phyloP scores from a whole-genome alignment of 2,113 vertebrate species.

The Puma concolor region DNA sequence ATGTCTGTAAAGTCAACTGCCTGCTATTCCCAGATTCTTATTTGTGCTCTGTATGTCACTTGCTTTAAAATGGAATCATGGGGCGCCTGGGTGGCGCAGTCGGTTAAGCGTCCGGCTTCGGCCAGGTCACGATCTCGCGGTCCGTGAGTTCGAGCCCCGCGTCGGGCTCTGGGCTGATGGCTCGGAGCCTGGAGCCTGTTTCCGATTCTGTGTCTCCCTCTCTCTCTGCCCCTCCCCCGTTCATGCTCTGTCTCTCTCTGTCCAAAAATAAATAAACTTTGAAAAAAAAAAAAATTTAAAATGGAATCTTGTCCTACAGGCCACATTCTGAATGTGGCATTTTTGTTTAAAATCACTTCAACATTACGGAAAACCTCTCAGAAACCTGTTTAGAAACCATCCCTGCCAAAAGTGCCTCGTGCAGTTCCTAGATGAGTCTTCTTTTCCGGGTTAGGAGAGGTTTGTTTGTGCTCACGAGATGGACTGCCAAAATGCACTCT shows the following conservation, averaged over 20 bases:
- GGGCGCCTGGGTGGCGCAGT: too few species aligned
- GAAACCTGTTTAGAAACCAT: not conserved
- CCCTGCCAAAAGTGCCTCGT: not conserved
- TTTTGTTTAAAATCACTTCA: slow-evolving; percentile 38
- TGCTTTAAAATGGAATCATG: slow-evolving; percentile 13
- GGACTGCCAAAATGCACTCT: not conserved
- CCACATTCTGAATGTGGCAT: not conserved
- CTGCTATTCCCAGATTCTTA: not conserved
- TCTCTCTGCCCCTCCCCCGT: too few species aligned
- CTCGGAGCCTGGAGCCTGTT: too few species aligned
- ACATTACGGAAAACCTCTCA: not conserved
- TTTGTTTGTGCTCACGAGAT: slow-evolving; percentile 7
- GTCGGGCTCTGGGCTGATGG: too few species aligned
- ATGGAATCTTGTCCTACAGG: not conserved
- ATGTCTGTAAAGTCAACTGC: slow-evolving; percentile 15
- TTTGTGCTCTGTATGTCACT: not conserved
- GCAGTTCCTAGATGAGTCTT: not conserved
- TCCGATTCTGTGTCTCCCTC: too few species aligned
- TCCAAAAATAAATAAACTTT: too few species aligned
- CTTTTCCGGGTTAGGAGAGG: not conserved
- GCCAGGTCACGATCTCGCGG: too few species aligned
- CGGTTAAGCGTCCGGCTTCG: too few species aligned
- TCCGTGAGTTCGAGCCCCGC: too few species aligned
- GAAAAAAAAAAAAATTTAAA: slow-evolving; percentile 50
- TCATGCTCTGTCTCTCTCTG: too few species aligned